These are phyloP conservation scores for Lottia gigantea DNA, from an alignment of 2,888 invertebrate species.

Conservation along the genomic window DNA sequence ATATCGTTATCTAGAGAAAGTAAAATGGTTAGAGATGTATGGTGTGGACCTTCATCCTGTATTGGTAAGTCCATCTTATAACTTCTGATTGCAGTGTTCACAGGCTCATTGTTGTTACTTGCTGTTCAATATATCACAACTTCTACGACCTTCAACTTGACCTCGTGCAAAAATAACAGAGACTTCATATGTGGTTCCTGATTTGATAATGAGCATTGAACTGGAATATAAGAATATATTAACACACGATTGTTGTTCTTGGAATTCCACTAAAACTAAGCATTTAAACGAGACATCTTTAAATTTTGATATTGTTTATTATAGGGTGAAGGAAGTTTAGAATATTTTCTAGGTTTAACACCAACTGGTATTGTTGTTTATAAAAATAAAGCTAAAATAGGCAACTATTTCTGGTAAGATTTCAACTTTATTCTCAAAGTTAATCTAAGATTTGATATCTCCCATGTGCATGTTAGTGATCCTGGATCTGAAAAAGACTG, in stretches of 20 bases:
- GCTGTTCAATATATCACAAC: background rate
- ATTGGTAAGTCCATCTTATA: conserved; percentile 77
- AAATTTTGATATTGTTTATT: conserved; percentile 24
- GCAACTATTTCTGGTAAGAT: conserved; percentile 92
- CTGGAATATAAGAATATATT: no score
- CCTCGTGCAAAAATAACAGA: no score
- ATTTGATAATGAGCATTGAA: no score
- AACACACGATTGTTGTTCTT: no score
- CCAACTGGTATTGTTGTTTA: conserved; percentile 95
- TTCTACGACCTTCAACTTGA: no score
- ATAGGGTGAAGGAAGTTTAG: conserved; percentile 86
- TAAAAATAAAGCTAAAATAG: conserved; percentile 94
- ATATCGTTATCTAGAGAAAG: conserved; percentile 94
- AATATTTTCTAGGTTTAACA: conserved; percentile 94
- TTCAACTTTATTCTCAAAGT: no score
- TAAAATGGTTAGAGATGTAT: conserved; percentile 98
- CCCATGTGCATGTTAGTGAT: no score
- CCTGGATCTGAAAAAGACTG: no score
- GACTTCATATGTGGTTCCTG: no score
- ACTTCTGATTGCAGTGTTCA: background rate
- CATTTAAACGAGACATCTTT: no score
- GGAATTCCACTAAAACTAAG: no score
- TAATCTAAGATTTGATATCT: no score
- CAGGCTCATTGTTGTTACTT: background rate
- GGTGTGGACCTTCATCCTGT: conserved; percentile 97